These are phyloP conservation scores for Chloroceryle amazona DNA, from an alignment of 2,797 vertebrate species.

Conservation along the genomic window DNA sequence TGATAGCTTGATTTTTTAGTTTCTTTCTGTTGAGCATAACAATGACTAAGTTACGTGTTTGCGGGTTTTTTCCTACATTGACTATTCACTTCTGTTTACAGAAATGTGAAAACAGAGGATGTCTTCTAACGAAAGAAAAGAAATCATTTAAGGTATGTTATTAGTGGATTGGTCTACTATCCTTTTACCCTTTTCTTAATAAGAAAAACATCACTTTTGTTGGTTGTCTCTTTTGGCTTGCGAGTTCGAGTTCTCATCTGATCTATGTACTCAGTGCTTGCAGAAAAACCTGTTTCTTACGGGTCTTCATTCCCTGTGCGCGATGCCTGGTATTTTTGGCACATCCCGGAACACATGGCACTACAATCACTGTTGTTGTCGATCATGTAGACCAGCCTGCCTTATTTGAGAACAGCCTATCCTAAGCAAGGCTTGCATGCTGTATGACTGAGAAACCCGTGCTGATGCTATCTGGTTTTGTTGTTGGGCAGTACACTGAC, in stretches of 20 bases:
- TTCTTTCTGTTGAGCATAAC: background rate
- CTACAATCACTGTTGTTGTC: background rate
- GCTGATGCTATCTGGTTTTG: background rate
- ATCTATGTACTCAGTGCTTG: background rate
- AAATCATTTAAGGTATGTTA: background rate
- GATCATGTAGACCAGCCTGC: background rate
- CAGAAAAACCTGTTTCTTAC: background rate
- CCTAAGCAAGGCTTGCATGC: background rate
- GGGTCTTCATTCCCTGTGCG: background rate
- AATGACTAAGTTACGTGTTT: background rate
- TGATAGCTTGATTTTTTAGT: background rate
- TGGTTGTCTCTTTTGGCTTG: background rate
- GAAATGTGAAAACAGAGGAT: background rate
- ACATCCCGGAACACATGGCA: background rate
- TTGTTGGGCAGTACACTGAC: background rate
- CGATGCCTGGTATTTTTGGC: background rate
- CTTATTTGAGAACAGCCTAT: background rate
- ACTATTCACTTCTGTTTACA: background rate
- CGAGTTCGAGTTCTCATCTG: background rate
- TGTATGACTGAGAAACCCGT: background rate
- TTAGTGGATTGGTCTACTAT: background rate
- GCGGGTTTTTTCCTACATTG: background rate
- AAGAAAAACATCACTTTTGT: background rate
- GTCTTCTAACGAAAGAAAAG: background rate
- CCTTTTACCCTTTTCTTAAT: background rate